Conservation (phyloP, 2,888 invertebrate species). For the Parnassius apollo region DNA sequence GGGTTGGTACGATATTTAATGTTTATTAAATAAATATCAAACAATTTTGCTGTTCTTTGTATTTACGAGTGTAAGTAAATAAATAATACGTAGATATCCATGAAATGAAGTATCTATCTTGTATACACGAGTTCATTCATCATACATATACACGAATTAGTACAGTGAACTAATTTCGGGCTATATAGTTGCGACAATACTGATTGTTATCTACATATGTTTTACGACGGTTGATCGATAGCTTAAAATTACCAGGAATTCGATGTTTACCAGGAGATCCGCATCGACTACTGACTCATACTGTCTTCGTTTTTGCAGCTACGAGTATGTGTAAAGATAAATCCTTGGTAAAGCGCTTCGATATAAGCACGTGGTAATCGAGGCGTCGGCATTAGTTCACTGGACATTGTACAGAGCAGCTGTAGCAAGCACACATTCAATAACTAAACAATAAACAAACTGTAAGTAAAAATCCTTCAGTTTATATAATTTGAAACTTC, state of each 20-base stretch:
- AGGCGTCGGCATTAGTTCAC: slow-evolving; percentile 24
- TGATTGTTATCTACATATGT: slow-evolving; percentile 8
- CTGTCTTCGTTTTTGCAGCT: slow-evolving; percentile 28
- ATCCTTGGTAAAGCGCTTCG: slow-evolving; percentile 23
- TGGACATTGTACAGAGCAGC: slow-evolving; percentile 21
- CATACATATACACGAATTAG: neutral
- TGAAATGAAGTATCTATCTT: too few relatives aligned
- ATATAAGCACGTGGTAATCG: slow-evolving; percentile 30
- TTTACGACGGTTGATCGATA: slow-evolving; percentile 2
- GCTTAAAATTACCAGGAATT: slow-evolving; percentile 28
- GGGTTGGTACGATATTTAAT: too few relatives aligned
- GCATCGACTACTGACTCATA: slow-evolving; percentile 31
- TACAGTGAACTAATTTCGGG: neutral
- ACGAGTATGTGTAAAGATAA: slow-evolving; percentile 30
- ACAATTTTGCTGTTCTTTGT: too few relatives aligned
- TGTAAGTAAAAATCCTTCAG: slow-evolving; percentile 7
- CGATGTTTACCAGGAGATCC: slow-evolving; percentile 27
- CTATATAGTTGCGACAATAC: neutral
- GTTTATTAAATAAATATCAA: too few relatives aligned
- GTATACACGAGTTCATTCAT: too few relatives aligned
- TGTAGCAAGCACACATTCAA: slow-evolving; percentile 2
- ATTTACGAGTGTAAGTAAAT: too few relatives aligned
- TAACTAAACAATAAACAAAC: neutral
- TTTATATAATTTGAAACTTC: too few relatives aligned
- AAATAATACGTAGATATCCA: too few relatives aligned